Evolutionary conservation across 1,140 invertebrate species (phyloP).

Genomic region (Brachionus asplanchnoidis): DNA sequence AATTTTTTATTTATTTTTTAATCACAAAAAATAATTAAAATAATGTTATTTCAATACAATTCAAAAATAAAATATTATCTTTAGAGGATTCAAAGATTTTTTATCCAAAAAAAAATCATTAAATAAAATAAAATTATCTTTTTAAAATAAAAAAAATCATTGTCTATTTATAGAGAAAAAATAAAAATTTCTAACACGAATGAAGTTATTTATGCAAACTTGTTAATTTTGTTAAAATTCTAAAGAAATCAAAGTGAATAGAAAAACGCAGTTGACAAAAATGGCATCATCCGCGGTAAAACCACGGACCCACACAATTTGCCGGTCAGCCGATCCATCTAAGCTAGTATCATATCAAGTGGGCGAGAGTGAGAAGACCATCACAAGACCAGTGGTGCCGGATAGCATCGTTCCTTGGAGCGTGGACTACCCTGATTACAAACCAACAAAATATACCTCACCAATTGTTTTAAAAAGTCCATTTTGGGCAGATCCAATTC

Average conservation of each 20-base stretch:
- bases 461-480: slow-evolving; percentile 60
- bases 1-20: too few relatives aligned
- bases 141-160: neutral
- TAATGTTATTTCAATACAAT: too few relatives aligned
- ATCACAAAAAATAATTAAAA: too few relatives aligned
- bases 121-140: too few relatives aligned
- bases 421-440: slow-evolving; percentile 67
- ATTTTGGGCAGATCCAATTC: slow-evolving; percentile 74
- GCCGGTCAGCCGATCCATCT: neutral
- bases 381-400: slow-evolving; percentile 65
- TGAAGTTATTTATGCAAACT: neutral
- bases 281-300: neutral
- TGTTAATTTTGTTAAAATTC: neutral
- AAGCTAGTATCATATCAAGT: neutral
- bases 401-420: slow-evolving; percentile 76
- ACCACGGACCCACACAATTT: neutral
- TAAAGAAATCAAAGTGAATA: neutral
- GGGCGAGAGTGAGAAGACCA: neutral
- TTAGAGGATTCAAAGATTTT: too few relatives aligned
- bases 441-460: slow-evolving; percentile 68
- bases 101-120: too few relatives aligned
- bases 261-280: neutral
- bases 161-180: neutral
- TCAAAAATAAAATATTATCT: too few relatives aligned
- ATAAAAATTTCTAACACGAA: neutral